These are phyloP conservation scores for Caenorhabditis drosophilae DNA, from an alignment of 2,888 invertebrate genomes.

Conservation along the genomic window DNA sequence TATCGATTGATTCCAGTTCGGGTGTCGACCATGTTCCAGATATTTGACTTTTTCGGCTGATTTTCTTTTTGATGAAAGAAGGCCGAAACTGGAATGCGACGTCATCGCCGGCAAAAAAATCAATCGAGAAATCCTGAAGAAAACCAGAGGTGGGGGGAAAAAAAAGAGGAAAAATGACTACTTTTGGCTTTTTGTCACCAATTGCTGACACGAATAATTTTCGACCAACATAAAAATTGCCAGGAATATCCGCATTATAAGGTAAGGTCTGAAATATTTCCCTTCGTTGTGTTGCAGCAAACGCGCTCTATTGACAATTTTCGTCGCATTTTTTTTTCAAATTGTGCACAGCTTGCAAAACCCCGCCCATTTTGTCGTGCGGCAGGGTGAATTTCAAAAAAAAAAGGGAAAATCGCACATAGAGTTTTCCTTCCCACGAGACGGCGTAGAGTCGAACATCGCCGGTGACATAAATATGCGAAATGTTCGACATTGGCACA, in stretches of 20 bases:
- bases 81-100: slow-evolving; percentile 60
- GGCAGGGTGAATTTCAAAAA: background rate
- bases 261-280: slow-evolving; percentile 57
- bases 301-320: no score
- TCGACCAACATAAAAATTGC: slow-evolving; percentile 62
- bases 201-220: slow-evolving; percentile 39
- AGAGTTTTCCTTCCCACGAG: slow-evolving; percentile 68
- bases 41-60: slow-evolving; percentile 49
- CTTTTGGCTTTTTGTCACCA: slow-evolving; percentile 55
- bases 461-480: slow-evolving; percentile 65
- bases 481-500: slow-evolving; percentile 54
- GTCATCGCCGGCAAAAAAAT: slow-evolving; percentile 63
- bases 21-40: slow-evolving; percentile 51
- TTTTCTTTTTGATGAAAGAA: slow-evolving; percentile 57
- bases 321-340: no score
- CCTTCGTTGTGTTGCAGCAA: background rate
- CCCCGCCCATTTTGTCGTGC: no score
- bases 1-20: slow-evolving; percentile 23
- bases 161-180: no score
- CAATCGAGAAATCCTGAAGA: slow-evolving; percentile 61
- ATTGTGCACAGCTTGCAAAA: no score
- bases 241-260: slow-evolving; percentile 67
- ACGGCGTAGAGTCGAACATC: slow-evolving; percentile 51
- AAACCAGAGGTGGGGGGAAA: no score
- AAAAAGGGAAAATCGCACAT: slow-evolving; percentile 39